Conservation (phyloP, 2,113 vertebrate species). For the Amphilophus citrinellus region DNA sequence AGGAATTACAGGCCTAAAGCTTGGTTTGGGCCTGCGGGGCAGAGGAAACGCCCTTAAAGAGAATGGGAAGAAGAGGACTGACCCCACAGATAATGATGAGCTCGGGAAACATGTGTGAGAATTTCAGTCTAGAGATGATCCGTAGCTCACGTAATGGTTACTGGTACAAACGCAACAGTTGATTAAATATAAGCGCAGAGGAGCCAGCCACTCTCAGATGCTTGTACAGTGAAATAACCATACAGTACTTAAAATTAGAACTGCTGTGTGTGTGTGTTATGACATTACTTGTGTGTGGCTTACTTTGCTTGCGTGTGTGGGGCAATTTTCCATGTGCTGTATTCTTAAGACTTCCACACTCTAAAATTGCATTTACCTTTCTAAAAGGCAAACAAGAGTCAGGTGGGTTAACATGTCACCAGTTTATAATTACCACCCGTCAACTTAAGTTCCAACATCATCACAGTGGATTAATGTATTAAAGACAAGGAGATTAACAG, state of each 20-base stretch:
- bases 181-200: constrained; percentile 33
- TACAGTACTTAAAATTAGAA: constrained; percentile 38
- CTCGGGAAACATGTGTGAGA: constrained; percentile 38
- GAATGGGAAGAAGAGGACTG: constrained; percentile 71
- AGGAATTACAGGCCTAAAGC: constrained; percentile 75
- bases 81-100: constrained; percentile 62
- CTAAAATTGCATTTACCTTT: constrained; percentile 38
- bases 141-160: constrained; percentile 29
- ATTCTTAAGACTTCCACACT: constrained; percentile 65
- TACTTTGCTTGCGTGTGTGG: constrained; percentile 37
- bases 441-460: constrained; percentile 67
- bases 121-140: constrained; percentile 17
- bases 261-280: background rate
- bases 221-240: constrained; percentile 29
- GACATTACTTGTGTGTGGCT: constrained; percentile 15
- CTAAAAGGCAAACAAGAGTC: constrained; percentile 44
- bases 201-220: background rate
- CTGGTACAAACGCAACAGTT: constrained; percentile 36
- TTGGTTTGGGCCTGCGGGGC: constrained; percentile 60
- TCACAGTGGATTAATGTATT: constrained; percentile 57
- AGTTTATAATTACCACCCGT: constrained; percentile 62
- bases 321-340: constrained; percentile 46
- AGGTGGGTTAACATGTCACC: constrained; percentile 76
- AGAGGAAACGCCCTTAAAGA: constrained; percentile 74
- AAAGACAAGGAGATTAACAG: constrained; percentile 64